Evolutionary conservation across 2,888 invertebrate genomes (phyloP), one percentile per base, ranked within the genome.

Genomic region (Drosophila buzzatii): DNA sequence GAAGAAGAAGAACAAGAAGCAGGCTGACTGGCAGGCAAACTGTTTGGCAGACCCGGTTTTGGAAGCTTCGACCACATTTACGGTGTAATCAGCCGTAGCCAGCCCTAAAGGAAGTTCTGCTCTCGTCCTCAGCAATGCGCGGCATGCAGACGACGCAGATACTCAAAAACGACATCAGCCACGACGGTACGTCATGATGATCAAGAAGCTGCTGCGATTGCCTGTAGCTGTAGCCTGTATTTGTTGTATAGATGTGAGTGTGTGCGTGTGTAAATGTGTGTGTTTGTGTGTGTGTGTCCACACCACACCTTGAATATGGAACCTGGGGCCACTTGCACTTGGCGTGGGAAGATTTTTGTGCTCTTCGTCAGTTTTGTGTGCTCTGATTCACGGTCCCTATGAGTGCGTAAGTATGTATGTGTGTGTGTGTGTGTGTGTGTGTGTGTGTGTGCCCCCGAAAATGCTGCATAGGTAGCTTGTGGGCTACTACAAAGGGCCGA

Each of bases 261-360:
- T 42, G 20, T 20, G 0, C 2, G 53, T 66, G 20, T 64, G 61
- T 76, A 59, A 64, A 64, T 66, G 58, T 67, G 66, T 71, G 39
- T 53, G 61, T 69, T 62, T 67, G 62, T 61, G 58, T 73, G 59
- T 80, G 60, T 62, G 73, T 76, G 47, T 65, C 60, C 83, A 75
- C 73, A 79, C 86, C 85, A 85, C 85, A 89, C 89, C 89, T 89
- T 76, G 59, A 68, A 70, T 78, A 71, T 66, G 71, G 61, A 80
- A 80, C 66, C 70, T 64, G 61, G 63, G 68, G 76, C 59, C 68
- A 70, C 82, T 88, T 85, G 89, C 86, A 87, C 90, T 87, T 89
- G 92, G 92, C 92, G 92, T 92, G 92, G 92, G 92, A 92, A 92
- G 92, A 92, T 92, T 92, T 92, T 92, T 79, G 68, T 58, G 68